These are phyloP conservation scores for Leucania comma DNA, from an alignment of 2,888 invertebrate genomes.

Conservation along the genomic window DNA sequence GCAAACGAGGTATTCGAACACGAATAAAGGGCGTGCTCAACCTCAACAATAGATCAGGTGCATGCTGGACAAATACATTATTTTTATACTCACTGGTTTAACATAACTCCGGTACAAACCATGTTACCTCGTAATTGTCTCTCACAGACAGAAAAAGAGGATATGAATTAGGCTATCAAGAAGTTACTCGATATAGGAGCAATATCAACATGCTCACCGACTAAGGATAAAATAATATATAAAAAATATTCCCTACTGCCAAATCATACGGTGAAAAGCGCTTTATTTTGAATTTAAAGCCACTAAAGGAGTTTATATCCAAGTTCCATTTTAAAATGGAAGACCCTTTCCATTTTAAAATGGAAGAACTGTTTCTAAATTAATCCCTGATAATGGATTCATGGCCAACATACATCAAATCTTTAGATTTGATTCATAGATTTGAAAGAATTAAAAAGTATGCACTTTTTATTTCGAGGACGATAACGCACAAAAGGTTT, in stretches of 20 bases:
- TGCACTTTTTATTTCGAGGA: constrained; percentile 6
- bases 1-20: constrained; percentile 2
- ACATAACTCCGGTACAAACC: background rate
- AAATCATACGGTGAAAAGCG: constrained; percentile 9
- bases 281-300: constrained; percentile 14
- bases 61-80: constrained; percentile 4
- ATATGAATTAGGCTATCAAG: background rate
- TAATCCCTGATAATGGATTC: background rate
- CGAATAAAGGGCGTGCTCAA: background rate
- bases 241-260: constrained; percentile 3
- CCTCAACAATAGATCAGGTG: constrained; percentile 7
- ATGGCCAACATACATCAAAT: constrained; percentile 4
- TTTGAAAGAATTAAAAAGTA: no score
- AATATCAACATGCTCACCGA: background rate
- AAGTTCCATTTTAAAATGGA: constrained; percentile 11
- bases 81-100: constrained; percentile 1
- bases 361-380: background rate
- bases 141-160: background rate
- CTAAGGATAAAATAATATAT: constrained; percentile 4
- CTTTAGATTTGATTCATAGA: no score
- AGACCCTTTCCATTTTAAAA: no score
- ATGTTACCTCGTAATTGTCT: background rate
- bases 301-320: background rate
- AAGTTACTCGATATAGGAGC: constrained; percentile 7
- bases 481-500: background rate